Evolutionary conservation across 2,797 vertebrate genomes (phyloP).

Genomic region (Phrynocephalus forsythii): DNA sequence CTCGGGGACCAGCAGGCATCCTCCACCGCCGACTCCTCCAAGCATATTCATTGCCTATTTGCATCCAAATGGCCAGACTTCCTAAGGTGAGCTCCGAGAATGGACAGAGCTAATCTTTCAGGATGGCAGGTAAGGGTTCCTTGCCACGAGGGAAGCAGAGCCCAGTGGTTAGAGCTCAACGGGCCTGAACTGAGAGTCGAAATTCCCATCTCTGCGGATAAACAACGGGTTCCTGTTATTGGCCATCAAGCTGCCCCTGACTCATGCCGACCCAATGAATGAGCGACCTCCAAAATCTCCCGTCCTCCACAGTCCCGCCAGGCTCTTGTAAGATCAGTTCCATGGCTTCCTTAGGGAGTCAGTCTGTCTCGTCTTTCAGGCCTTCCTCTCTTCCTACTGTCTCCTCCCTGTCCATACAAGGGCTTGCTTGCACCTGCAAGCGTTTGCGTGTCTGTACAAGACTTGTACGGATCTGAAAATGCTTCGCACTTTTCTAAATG

Average conservation of each 20-base stretch:
- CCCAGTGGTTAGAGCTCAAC: not conserved
- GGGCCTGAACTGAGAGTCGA: not conserved
- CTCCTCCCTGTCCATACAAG: too few species aligned
- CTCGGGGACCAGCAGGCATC: not conserved
- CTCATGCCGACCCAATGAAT: too few species aligned
- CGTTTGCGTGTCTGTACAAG: not conserved
- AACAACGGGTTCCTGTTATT: too few species aligned
- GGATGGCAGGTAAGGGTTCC: not conserved
- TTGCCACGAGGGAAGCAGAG: not conserved
- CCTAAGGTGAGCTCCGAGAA: slow-evolving; percentile 8
- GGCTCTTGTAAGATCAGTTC: too few species aligned
- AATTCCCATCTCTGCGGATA: not conserved
- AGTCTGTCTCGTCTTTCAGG: too few species aligned
- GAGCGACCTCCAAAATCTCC: too few species aligned
- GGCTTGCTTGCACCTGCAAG: too few species aligned
- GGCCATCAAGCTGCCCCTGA: too few species aligned
- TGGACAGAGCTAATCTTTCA: not conserved
- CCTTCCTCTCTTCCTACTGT: too few species aligned
- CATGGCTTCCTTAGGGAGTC: too few species aligned
- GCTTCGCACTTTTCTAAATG: not conserved
- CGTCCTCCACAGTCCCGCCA: too few species aligned
- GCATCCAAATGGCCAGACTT: slow-evolving; percentile 16
- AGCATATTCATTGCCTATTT: not conserved
- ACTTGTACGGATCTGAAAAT: not conserved
- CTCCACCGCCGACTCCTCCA: not conserved